Base-by-base conservation (phyloP, 1,140 invertebrate species). In the Drosophila pandora region DNA sequence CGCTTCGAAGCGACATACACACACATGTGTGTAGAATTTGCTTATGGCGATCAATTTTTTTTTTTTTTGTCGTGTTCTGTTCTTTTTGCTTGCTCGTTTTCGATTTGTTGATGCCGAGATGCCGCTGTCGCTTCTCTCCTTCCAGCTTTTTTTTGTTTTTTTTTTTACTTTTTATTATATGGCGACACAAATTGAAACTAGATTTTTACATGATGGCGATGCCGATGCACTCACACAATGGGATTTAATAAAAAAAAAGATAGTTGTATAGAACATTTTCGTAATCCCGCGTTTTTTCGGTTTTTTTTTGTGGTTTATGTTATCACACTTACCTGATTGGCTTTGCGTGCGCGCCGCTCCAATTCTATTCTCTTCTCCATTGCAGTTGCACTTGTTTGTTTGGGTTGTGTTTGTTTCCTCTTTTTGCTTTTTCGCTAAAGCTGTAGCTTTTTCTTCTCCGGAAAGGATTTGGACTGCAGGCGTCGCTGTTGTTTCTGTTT, bases 301-400 rank as follows among this genome's bases (percentile, higher is more conserved):
- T 17, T 17, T 17, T 17, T 17, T 78, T 28, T 37, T 0, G 10
- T 23, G 32, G 43, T 64, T 43, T 28, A 17, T 23, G 32, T 47
- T 21, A 45, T 45, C 59, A 61, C 65, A 78, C 95, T 95, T 94
- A 98, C 97, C 94, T 97, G 94, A 90, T 94, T 95, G 75, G 96
- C 95, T 91, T 94, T 95, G 91, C 95, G 95, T 92, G 97, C 96
- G 82, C 96, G 93, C 93, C 96, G 95, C 93, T 98, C 97, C 89
- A 98, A 94, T 90, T 96, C 95, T 94, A 98, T 95, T 93, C 97
- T 95, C 91, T 98, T 98, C 94, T 98, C 97, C 97, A 98, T 98
- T 79, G 70, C 53, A 75, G 49, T 48, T 76, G 83, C 71, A 87
- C 57, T 87, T 88, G 71, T 79, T 88, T 79, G 67, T 73, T 23